A percentile compares a stretch with the other conserved stretches of the same genome.
Evolutionary conservation across 2,113 vertebrate species (phyloP).

Genomic region (Madoqua kirkii): DNA sequence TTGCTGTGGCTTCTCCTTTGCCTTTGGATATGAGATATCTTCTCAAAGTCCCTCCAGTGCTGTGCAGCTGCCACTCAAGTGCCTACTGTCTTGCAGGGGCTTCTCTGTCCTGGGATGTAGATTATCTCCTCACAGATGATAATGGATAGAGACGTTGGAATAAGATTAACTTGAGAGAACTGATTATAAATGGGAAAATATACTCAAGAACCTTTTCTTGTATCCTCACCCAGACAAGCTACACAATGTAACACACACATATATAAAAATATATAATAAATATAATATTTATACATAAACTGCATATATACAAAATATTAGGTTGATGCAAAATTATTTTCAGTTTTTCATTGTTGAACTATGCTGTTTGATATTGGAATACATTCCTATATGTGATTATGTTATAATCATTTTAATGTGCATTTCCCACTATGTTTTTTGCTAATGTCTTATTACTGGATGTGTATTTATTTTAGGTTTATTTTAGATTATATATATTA

Average conservation of each 20-base stretch:
- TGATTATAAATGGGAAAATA: background rate
- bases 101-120: background rate
- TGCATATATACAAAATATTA: background rate
- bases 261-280: background rate
- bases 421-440: background rate
- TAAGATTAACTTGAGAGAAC: background rate
- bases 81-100: background rate
- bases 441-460: background rate
- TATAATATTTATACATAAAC: background rate
- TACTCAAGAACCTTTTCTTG: background rate
- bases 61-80: accelerated
- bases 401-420: background rate
- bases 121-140: background rate
- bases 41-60: background rate
- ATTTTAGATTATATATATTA: background rate
- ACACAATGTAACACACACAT: background rate
- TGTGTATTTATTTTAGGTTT: background rate
- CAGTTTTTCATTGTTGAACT: background rate
- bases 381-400: background rate
- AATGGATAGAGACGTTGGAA: background rate
- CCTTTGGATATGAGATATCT: background rate
- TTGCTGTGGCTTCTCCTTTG: background rate
- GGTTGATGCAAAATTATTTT: background rate
- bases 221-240: background rate
- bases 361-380: background rate